These are phyloP conservation scores for Ypsolopha sequella DNA, from an alignment of 2,888 invertebrate species.

Conservation along the genomic window DNA sequence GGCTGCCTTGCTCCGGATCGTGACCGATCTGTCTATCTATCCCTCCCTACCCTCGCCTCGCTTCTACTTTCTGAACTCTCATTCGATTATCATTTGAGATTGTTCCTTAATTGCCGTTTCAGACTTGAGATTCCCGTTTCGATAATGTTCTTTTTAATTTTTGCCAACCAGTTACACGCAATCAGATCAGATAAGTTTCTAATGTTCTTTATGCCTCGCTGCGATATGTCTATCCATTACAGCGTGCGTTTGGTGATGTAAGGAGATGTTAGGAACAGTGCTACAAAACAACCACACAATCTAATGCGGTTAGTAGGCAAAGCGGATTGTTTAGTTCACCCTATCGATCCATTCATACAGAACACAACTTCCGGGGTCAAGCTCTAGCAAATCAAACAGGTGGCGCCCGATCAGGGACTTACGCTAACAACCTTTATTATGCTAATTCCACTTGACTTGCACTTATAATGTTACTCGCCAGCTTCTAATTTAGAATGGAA, in stretches of 20 bases:
- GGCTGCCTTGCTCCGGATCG: slow-evolving; percentile 22
- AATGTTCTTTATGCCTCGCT: not conserved
- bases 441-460: not conserved
- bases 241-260: not conserved
- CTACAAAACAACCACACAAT: not conserved
- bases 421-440: too few relatives aligned
- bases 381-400: slow-evolving; percentile 16
- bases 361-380: slow-evolving; percentile 28
- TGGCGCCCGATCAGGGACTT: not conserved
- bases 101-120: not conserved
- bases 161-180: not conserved
- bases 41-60: not conserved
- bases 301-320: not conserved
- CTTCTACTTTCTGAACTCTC: not conserved
- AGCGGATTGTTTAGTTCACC: slow-evolving; percentile 12
- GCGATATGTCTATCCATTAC: not conserved
- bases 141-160: not conserved
- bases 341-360: slow-evolving; percentile 20
- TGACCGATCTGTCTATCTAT: slow-evolving; percentile 32
- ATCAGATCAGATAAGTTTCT: not conserved
- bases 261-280: not conserved
- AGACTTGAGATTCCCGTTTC: not conserved
- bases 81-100: not conserved
- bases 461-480: not conserved
- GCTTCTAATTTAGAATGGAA: too few relatives aligned